Evolutionary conservation across 2,113 vertebrate genomes (phyloP).

Genomic region (Jacana jacana): DNA sequence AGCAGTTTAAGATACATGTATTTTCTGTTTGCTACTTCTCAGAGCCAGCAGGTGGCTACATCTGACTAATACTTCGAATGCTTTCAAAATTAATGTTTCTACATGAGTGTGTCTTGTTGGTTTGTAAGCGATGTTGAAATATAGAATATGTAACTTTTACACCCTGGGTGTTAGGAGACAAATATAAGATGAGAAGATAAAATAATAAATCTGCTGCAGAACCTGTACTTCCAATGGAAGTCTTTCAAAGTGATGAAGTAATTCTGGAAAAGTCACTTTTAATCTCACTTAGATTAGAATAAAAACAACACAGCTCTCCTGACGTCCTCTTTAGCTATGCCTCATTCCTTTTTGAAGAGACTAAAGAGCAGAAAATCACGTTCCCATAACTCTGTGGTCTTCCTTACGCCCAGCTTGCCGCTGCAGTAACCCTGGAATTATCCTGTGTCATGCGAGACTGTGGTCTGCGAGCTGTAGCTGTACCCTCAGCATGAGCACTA

Average conservation of each 20-base stretch:
- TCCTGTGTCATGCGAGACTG: fast-evolving
- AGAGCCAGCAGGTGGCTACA: not conserved
- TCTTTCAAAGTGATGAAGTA: not conserved
- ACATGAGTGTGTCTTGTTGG: not conserved
- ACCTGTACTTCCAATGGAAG: not conserved
- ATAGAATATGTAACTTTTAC: not conserved
- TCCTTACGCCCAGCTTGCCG: not conserved
- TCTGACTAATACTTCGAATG: not conserved
- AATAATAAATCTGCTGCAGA: not conserved
- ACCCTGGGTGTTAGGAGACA: not conserved
- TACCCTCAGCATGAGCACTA: fast-evolving
- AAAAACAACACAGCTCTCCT: not conserved
- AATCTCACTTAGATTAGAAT: not conserved
- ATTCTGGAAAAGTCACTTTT: not conserved
- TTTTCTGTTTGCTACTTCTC: not conserved
- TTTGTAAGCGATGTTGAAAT: not conserved
- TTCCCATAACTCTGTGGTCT: not conserved
- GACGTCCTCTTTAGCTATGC: not conserved
- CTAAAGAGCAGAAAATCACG: not conserved
- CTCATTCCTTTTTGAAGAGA: not conserved
- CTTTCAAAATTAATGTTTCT: not conserved
- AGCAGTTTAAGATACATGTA: not conserved
- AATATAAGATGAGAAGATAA: not conserved
- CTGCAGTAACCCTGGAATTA: not conserved
- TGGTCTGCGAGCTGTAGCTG: not conserved